A percentile compares a stretch with the other conserved stretches of the same genome.
Evolutionary conservation across 1,140 invertebrate species (phyloP).

Genomic region (Drosophila virilis): DNA sequence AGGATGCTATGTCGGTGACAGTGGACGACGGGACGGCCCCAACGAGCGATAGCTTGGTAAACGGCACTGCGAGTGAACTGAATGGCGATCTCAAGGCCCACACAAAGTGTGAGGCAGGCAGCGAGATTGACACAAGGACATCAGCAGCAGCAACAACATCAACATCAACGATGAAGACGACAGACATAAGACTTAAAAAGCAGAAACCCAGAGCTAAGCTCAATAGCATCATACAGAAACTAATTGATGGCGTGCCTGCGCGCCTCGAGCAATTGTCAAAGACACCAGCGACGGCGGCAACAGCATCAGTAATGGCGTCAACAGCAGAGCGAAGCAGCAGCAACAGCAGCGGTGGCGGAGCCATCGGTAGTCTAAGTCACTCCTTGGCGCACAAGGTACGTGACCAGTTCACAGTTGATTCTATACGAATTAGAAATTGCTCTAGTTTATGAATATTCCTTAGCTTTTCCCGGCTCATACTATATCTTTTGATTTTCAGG

Average conservation of each 20-base stretch:
- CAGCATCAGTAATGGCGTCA: conserved; percentile 8
- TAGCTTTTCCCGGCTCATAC: neutral
- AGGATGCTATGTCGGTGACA: conserved; percentile 44
- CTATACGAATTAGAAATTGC: neutral
- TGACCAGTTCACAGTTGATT: neutral
- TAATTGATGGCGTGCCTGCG: conserved; percentile 76
- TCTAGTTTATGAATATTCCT: neutral
- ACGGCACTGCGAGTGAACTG: conserved; percentile 53
- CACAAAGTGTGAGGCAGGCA: conserved; percentile 34
- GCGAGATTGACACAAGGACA: conserved; percentile 2
- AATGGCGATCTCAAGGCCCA: conserved; percentile 51
- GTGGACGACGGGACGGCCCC: conserved; percentile 23
- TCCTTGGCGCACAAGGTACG: conserved; percentile 69
- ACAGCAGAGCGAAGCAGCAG: conserved; percentile 39
- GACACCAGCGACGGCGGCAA: conserved; percentile 35
- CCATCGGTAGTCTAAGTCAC: conserved; percentile 66
- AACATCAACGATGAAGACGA: neutral
- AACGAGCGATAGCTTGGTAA: conserved; percentile 22
- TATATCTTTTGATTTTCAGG: conserved; percentile 27
- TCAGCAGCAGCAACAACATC: neutral
- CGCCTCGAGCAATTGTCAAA: conserved; percentile 75
- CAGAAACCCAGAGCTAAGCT: conserved; percentile 73
- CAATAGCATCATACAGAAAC: conserved; percentile 78
- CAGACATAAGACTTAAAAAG: conserved; percentile 69
- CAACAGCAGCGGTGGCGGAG: conserved; percentile 54